phyloP scores from a whole-genome alignment of 2,888 invertebrate genomes.

The Dynastes hyllus region DNA sequence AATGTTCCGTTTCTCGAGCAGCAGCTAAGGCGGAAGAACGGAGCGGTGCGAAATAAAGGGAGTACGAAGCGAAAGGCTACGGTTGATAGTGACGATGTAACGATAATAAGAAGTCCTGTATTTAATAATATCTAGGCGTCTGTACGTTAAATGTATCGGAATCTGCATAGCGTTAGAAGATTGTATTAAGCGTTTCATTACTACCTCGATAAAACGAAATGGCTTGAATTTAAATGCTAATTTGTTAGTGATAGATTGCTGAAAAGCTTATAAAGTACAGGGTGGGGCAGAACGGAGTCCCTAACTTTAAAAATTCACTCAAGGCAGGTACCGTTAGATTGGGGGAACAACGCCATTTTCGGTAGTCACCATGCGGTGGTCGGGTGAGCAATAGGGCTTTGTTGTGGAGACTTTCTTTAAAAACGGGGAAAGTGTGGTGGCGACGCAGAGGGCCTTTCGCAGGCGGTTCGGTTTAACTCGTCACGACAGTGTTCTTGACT shows the following conservation, averaged over 20 bases:
- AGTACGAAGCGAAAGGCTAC: not conserved
- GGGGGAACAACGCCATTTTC: no score
- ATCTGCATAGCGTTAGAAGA: constrained; percentile 17
- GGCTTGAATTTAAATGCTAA: constrained; percentile 13
- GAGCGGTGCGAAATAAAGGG: not conserved
- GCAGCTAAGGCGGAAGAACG: not conserved
- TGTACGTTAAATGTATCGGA: constrained; percentile 26
- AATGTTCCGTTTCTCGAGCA: constrained; percentile 25
- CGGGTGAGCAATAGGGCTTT: no score
- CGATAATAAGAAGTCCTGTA: constrained; percentile 3
- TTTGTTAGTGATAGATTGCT: constrained; percentile 12
- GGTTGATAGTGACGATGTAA: constrained; percentile 30
- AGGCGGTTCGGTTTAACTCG: no score
- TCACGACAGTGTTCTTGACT: no score
- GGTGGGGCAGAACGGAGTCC: no score
- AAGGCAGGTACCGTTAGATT: no score
- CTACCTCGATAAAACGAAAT: constrained; percentile 7
- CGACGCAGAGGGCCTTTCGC: no score
- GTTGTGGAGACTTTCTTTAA: no score
- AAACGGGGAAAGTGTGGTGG: no score
- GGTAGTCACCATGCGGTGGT: no score
- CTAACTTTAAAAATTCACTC: no score
- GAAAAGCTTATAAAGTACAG: no score
- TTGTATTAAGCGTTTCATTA: not conserved
- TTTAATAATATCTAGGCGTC: constrained; percentile 28